Percentiles rank a stretch among this genome's conserved stretches.
These are phyloP conservation scores for Neopipo cinnamomea DNA, from an alignment of 2,113 vertebrate genomes.

Conservation along the genomic window DNA sequence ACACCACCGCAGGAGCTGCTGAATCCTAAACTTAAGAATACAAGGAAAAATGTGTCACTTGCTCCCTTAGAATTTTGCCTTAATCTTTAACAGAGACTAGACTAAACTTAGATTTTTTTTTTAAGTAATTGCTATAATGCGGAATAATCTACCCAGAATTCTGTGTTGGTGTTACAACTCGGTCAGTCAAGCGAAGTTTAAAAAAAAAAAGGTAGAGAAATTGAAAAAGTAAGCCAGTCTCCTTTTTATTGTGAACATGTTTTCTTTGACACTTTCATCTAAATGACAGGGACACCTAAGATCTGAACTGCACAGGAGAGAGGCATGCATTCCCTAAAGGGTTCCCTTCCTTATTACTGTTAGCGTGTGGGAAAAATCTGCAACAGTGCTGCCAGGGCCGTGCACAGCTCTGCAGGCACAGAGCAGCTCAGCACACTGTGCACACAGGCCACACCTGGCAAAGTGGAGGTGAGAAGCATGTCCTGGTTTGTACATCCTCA, in stretches of 20 bases:
- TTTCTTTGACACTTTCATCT: neutral
- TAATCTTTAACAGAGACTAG: neutral
- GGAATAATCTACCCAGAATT: neutral
- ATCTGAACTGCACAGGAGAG: neutral
- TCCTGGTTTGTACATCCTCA: neutral
- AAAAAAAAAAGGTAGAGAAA: neutral
- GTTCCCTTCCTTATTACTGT: neutral
- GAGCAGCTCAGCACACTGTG: neutral
- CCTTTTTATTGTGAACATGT: neutral
- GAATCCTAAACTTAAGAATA: neutral
- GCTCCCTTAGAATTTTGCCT: neutral
- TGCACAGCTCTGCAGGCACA: neutral
- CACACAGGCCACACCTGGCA: accelerated
- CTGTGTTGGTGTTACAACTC: neutral
- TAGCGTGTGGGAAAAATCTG: neutral
- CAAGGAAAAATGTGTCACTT: neutral
- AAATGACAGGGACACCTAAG: neutral
- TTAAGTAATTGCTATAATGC: neutral
- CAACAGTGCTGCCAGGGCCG: neutral
- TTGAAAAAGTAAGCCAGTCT: neutral
- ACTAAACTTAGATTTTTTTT: neutral
- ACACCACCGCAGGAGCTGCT: neutral
- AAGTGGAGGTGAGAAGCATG: neutral
- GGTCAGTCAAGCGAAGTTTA: neutral
- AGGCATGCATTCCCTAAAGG: neutral